Evolutionary conservation across 2,888 invertebrate species (phyloP).

Genomic region (Cosmia trapezina): DNA sequence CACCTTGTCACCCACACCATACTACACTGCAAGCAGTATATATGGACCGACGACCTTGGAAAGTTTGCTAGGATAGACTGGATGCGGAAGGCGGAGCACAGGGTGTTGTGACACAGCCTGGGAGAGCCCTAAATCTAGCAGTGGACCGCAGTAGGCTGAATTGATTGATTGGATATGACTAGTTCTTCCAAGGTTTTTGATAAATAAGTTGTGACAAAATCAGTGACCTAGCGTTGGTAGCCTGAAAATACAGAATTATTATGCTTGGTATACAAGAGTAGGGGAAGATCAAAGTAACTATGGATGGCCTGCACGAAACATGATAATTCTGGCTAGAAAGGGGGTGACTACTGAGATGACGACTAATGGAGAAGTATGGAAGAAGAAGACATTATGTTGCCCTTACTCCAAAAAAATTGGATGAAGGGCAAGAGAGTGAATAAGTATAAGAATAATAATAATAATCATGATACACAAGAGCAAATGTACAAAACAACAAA

Average conservation of each 20-base stretch:
- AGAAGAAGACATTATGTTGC: background rate
- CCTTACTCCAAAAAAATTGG: background rate
- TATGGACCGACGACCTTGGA: background rate
- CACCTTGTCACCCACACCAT: too few relatives aligned
- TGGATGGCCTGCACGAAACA: background rate
- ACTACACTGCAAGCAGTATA: too few relatives aligned
- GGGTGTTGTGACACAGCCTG: background rate
- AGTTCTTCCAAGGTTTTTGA: background rate
- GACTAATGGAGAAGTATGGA: background rate
- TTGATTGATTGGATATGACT: background rate
- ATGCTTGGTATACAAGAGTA: background rate
- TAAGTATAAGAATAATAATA: too few relatives aligned
- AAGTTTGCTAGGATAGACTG: background rate
- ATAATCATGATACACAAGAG: too few relatives aligned
- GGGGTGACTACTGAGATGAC: background rate
- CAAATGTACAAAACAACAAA: too few relatives aligned
- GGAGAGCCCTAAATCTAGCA: background rate
- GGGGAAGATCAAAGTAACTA: too few relatives aligned
- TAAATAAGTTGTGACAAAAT: too few relatives aligned
- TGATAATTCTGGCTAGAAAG: background rate
- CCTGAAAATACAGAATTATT: background rate
- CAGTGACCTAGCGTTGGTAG: too few relatives aligned
- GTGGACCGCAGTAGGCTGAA: too few relatives aligned
- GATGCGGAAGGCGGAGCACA: background rate
- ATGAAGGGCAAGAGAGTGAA: background rate